phyloP scores from a whole-genome alignment of 2,888 invertebrate genomes.

The Criorhina ranunculi region DNA sequence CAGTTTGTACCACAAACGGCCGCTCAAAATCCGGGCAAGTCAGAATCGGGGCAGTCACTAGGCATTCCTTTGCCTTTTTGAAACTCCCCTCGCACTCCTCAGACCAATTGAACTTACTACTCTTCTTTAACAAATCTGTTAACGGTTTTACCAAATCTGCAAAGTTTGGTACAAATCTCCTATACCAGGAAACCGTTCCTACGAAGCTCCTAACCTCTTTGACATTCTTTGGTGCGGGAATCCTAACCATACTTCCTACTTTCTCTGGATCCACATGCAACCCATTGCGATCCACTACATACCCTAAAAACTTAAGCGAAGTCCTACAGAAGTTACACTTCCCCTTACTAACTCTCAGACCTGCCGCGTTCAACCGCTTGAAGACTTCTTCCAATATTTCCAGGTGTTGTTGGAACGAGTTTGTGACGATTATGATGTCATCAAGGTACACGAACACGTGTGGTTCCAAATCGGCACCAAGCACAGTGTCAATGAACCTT shows the following conservation, averaged over 20 bases:
- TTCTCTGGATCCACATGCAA: no score
- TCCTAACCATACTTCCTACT: no score
- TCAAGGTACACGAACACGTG: slow-evolving; percentile 2
- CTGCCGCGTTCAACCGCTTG: not conserved
- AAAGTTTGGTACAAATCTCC: no score
- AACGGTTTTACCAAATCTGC: not conserved
- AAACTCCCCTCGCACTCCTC: slow-evolving; percentile 1
- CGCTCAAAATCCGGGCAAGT: not conserved
- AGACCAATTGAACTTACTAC: no score
- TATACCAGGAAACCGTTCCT: no score
- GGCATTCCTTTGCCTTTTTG: not conserved
- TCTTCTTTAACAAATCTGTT: not conserved
- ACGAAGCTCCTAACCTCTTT: not conserved
- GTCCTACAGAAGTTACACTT: not conserved
- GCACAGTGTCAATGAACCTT: not conserved
- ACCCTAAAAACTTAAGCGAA: not conserved
- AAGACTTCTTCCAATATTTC: no score
- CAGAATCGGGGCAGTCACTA: slow-evolving; percentile 1
- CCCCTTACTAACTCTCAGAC: not conserved
- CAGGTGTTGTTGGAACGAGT: not conserved
- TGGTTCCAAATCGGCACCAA: not conserved
- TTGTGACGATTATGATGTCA: slow-evolving; percentile 2
- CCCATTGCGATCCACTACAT: not conserved
- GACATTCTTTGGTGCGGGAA: no score
- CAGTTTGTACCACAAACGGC: not conserved